These are phyloP conservation scores for Eupelmus urozonus DNA, from an alignment of 2,888 invertebrate species.

Conservation along the genomic window DNA sequence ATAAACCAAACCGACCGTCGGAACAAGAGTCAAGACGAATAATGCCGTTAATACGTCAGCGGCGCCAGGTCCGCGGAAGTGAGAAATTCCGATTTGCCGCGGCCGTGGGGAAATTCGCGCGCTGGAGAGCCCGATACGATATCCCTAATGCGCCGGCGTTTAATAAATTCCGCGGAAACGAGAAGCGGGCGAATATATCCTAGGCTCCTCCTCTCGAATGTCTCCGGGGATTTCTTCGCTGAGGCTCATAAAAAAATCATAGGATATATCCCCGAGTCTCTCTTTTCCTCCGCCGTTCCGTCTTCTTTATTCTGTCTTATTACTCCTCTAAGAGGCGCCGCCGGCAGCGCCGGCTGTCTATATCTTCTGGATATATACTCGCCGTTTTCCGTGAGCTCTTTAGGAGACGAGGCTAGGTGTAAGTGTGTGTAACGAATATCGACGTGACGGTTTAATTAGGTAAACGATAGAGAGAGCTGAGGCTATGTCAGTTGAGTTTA, in stretches of 20 bases:
- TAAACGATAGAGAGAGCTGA: not conserved
- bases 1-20: constrained; percentile 6
- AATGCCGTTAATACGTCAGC: constrained; percentile 53
- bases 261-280: constrained; percentile 36
- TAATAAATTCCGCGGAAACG: constrained; percentile 65
- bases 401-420: not conserved
- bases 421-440: constrained; percentile 41
- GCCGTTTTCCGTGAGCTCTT: constrained; percentile 22
- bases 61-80: constrained; percentile 42
- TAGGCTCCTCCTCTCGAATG: constrained; percentile 18
- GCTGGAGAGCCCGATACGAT: constrained; percentile 58
- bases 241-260: constrained; percentile 55
- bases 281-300: constrained; percentile 36
- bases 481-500: not conserved
- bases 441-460: constrained; percentile 41
- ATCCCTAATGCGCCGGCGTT: constrained; percentile 65
- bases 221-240: constrained; percentile 43
- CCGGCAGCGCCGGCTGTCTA: too few relatives aligned
- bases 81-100: constrained; percentile 50
- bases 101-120: constrained; percentile 65
- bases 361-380: not conserved
- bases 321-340: constrained; percentile 25
- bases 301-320: constrained; percentile 42
- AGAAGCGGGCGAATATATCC: constrained; percentile 39
- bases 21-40: constrained; percentile 48